Percentiles rank a stretch among this genome's conserved stretches.
These are phyloP conservation scores for Ciconia stormi DNA, from an alignment of 2,113 vertebrate species.

Conservation along the genomic window DNA sequence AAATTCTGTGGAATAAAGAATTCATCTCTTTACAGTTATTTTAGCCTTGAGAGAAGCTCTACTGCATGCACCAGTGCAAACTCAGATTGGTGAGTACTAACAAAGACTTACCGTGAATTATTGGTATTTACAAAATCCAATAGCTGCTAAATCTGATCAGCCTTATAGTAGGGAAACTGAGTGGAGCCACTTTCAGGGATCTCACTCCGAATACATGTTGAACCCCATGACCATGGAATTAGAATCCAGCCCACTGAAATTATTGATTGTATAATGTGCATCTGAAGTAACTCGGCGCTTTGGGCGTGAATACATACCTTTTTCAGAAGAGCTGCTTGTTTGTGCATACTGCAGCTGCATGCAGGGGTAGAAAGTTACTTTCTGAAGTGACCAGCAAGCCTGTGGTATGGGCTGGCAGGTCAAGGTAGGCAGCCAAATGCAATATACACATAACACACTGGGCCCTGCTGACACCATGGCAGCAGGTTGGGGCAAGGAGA, in stretches of 20 bases:
- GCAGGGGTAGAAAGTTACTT: not conserved
- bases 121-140: not conserved
- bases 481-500: not conserved
- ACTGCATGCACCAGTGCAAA: not conserved
- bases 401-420: not conserved
- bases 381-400: not conserved
- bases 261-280: not conserved
- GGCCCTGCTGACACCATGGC: not conserved
- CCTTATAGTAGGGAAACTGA: not conserved
- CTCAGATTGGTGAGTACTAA: not conserved
- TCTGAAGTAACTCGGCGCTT: not conserved
- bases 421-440: not conserved
- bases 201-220: not conserved
- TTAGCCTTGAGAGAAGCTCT: not conserved
- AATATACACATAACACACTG: not conserved
- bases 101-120: not conserved
- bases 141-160: not conserved
- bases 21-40: not conserved
- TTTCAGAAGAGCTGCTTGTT: not conserved
- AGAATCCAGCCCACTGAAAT: not conserved
- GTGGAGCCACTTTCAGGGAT: not conserved
- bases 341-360: not conserved
- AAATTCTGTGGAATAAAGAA: not conserved
- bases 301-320: rapidly evolving
- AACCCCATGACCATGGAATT: not conserved